Evolutionary conservation across 2,797 vertebrate genomes (phyloP).

Genomic region (Siniperca obscura): DNA sequence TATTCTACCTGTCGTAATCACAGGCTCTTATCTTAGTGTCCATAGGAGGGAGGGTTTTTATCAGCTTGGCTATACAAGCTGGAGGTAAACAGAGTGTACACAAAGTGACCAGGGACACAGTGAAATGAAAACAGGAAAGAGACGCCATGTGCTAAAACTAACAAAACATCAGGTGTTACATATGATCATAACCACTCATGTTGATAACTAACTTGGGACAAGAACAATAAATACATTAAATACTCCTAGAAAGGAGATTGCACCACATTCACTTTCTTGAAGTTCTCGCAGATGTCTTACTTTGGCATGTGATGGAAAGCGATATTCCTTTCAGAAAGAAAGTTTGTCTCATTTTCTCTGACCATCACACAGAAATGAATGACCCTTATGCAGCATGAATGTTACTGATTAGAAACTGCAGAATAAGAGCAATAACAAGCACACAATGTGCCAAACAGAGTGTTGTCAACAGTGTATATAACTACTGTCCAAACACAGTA

Average conservation of each 20-base stretch:
- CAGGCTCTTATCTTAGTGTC: slow-evolving; percentile 74
- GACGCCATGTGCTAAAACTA: slow-evolving; percentile 43
- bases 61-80: slow-evolving; percentile 66
- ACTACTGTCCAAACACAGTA: slow-evolving; percentile 22
- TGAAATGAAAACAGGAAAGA: slow-evolving; percentile 68
- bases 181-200: slow-evolving; percentile 9
- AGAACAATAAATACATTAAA: slow-evolving; percentile 32
- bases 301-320: neutral
- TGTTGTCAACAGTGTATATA: slow-evolving; percentile 42
- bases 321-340: slow-evolving; percentile 4
- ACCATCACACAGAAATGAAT: slow-evolving; percentile 17
- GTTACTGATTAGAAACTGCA: slow-evolving; percentile 41
- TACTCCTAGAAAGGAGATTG: slow-evolving; percentile 4
- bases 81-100: slow-evolving; percentile 62
- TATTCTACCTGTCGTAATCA: slow-evolving; percentile 69
- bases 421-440: slow-evolving; percentile 52
- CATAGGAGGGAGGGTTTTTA: slow-evolving; percentile 72
- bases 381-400: slow-evolving; percentile 57
- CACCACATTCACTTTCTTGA: neutral
- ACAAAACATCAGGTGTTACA: slow-evolving; percentile 52
- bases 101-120: slow-evolving; percentile 55
- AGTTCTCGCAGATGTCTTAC: neutral
- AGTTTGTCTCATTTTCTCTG: slow-evolving; percentile 6
- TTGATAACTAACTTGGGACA: slow-evolving; percentile 13
- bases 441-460: slow-evolving; percentile 57